A percentile compares a stretch with the other conserved stretches of the same genome.
phyloP scores from a whole-genome alignment of 1,140 invertebrate species.

The Spodoptera frugiperda region DNA sequence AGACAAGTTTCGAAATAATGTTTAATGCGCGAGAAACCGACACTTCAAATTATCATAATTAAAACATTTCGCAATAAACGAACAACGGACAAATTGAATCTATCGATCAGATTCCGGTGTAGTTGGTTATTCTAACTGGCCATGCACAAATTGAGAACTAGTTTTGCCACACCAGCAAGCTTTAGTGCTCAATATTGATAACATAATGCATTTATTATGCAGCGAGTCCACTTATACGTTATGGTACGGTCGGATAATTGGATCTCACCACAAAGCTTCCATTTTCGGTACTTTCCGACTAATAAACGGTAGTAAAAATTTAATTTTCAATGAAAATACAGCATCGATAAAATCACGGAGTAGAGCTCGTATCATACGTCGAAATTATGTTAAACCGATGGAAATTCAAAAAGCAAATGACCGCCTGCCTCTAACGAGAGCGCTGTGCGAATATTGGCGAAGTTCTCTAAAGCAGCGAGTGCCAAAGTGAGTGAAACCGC shows the following conservation, averaged over 20 bases:
- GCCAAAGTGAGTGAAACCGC: conserved; percentile 32
- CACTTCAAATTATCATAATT: background rate
- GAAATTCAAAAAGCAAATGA: conserved; percentile 54
- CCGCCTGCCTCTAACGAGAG: conserved; percentile 43
- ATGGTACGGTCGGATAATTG: conserved; percentile 30
- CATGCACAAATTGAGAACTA: conserved; percentile 17
- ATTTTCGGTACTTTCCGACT: conserved; percentile 9
- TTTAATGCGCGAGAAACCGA: background rate
- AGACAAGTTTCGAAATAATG: background rate
- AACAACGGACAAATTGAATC: conserved; percentile 2
- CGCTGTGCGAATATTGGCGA: conserved; percentile 45
- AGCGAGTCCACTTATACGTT: conserved; percentile 23
- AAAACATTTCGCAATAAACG: conserved; percentile 20
- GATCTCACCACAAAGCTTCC: conserved; percentile 31
- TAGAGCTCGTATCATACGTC: conserved; percentile 36
- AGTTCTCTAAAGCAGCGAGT: conserved; percentile 32
- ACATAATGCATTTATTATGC: conserved; percentile 34
- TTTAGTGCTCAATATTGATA: conserved; percentile 24
- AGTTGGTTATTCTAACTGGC: conserved; percentile 19
- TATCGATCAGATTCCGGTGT: background rate
- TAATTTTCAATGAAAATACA: conserved; percentile 29
- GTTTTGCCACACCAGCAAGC: conserved; percentile 19
- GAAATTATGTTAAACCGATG: conserved; percentile 47
- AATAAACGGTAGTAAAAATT: conserved; percentile 23
- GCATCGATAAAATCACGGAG: conserved; percentile 38